Evolutionary conservation across 2,113 vertebrate species (phyloP), one percentile per base, ranked within the genome.

Genomic region (Sciurus niger): DNA sequence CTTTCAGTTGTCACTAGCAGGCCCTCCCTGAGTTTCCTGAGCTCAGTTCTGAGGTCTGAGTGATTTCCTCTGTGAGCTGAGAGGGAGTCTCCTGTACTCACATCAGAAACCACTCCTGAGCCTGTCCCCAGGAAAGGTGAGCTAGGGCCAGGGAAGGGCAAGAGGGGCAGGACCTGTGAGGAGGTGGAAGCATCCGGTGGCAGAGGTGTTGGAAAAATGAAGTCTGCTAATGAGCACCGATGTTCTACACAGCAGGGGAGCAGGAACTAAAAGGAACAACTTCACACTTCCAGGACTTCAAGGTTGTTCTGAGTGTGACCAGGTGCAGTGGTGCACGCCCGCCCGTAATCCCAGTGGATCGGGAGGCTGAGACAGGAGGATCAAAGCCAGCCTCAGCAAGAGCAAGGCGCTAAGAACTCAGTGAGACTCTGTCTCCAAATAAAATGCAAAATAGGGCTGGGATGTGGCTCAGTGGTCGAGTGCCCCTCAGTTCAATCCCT

Each of bases 101-200:
- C 63, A 14, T 18, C 6, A 12, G 13, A 67, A 24, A 12, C 73
- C 11, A 10, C 3, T 0, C 68, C 65, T 72, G 63, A 85, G 72
- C 73, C 43, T 55, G 58, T 32, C 43, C 9, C 68, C 67, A 1
- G 77, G 76, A 88, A 25, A 74, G 84, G 76, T 76, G 84, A 92
- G 76, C 14, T 6, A 30, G 12, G 34, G 37, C 18, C 20, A 46
- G 93, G 46, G 43, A 43, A 43, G 22, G 76, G n/a, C 10, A 11
- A 6, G 4, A 37, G 0, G 0, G 76, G 17, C 22, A 13, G 1
- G 11, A n/a, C 53, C 51, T 12, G 5, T 34, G 82, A 6, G 37
- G 16, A 16, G 4, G 0, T 12, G n/a, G 24, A 60, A 10, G 55
- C 55, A 13, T 6, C 55, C 3, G 25, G 37, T 43, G 55, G 4